A percentile compares a stretch with the other conserved stretches of the same genome.
These are phyloP conservation scores for Papilio elwesi DNA, from an alignment of 2,888 invertebrate genomes.

Conservation along the genomic window DNA sequence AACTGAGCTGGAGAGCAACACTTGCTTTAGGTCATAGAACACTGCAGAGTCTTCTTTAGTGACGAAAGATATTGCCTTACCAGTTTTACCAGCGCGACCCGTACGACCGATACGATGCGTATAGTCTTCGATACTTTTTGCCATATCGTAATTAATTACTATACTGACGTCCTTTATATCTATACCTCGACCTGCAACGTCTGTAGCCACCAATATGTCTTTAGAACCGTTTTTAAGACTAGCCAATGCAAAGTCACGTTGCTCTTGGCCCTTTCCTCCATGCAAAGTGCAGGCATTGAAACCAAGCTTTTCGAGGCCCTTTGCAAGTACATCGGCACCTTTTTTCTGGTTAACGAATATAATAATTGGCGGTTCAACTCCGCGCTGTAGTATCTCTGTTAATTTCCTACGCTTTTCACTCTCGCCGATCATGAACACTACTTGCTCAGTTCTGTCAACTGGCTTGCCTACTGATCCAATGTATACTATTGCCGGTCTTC, in stretches of 20 bases:
- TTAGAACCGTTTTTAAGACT: constrained; percentile 98
- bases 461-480: constrained; percentile 99
- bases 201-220: constrained; percentile 99
- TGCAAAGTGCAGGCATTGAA: constrained; percentile 98
- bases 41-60: constrained; percentile 98
- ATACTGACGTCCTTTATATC: constrained; percentile 99
- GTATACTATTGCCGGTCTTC: constrained; percentile 98
- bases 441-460: constrained; percentile 98
- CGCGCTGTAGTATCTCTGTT: constrained; percentile 93
- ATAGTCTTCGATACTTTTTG: constrained; percentile 98
- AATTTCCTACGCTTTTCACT: constrained; percentile 98
- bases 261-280: constrained; percentile 99
- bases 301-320: constrained; percentile 97
- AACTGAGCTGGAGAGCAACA: constrained; percentile 93
- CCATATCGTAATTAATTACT: constrained; percentile 99
- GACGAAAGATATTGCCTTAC: constrained; percentile 97
- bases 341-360: constrained; percentile 99
- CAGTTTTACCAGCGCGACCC: constrained; percentile 99
- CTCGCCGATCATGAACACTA: constrained; percentile 97
- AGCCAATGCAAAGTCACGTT: constrained; percentile 98
- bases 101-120: constrained; percentile 99
- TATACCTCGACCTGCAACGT: constrained; percentile 99
- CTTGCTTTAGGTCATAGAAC: constrained; percentile 98
- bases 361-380: constrained; percentile 98
- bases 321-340: constrained; percentile 98